Evolutionary conservation across 2,797 vertebrate genomes (phyloP).

Genomic region (Emys orbicularis): DNA sequence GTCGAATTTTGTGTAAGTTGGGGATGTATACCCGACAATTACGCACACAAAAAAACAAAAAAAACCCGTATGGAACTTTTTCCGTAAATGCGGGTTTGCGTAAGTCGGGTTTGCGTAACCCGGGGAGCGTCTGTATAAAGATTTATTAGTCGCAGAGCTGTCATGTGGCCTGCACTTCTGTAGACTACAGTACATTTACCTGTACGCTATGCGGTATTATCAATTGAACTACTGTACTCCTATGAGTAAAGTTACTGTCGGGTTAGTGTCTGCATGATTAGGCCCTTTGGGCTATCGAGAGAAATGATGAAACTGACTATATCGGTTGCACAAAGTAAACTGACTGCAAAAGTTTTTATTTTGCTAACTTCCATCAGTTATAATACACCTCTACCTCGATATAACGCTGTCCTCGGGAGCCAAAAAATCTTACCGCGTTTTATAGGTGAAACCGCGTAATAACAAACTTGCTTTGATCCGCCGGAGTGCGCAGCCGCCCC

Average conservation of each 20-base stretch:
- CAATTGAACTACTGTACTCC: background rate
- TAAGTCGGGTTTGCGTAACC: too few species aligned
- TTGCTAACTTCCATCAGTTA: background rate
- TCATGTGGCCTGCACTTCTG: background rate
- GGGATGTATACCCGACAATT: too few species aligned
- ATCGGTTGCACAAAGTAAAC: accelerated
- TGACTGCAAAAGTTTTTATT: background rate
- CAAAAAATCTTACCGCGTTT: too few species aligned
- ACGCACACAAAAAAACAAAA: too few species aligned
- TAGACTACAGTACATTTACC: accelerated
- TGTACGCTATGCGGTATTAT: background rate
- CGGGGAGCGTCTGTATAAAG: too few species aligned
- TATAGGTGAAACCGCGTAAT: too few species aligned
- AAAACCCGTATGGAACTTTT: too few species aligned
- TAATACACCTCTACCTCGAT: background rate
- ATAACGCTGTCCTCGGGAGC: too few species aligned
- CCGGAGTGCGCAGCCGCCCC: too few species aligned
- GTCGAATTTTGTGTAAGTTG: too few species aligned
- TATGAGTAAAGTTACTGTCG: background rate
- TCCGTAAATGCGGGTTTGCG: too few species aligned
- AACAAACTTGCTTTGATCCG: too few species aligned
- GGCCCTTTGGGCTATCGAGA: background rate
- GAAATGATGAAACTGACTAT: background rate
- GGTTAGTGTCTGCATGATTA: accelerated
- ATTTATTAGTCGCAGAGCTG: background rate